Evolutionary conservation across 1,140 invertebrate species (phyloP).

Genomic region (Trachymyrmex cornetzi): DNA sequence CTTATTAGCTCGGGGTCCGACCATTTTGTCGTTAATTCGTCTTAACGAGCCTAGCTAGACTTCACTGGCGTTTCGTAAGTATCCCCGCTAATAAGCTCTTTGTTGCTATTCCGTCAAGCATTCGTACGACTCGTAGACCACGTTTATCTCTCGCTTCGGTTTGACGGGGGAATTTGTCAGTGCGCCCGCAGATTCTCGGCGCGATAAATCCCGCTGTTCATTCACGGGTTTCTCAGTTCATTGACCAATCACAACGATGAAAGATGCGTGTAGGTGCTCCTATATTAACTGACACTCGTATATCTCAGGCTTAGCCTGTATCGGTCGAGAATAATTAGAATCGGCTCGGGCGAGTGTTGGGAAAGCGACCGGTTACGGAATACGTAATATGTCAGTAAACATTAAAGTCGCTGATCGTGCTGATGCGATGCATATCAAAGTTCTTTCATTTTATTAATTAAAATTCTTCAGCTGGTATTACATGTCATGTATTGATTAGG

Average conservation of each 20-base stretch:
- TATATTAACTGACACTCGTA: constrained; percentile 52
- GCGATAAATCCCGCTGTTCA: constrained; percentile 64
- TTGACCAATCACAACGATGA: constrained; percentile 61
- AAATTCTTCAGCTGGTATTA: not conserved
- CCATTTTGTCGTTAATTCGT: constrained; percentile 80
- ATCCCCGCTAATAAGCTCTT: constrained; percentile 79
- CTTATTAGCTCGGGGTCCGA: constrained; percentile 79
- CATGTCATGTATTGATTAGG: no score
- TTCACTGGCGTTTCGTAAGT: constrained; percentile 74
- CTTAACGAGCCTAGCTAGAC: constrained; percentile 77
- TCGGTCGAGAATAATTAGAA: constrained; percentile 60
- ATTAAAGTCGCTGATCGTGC: constrained; percentile 25
- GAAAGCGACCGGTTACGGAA: constrained; percentile 50
- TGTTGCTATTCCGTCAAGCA: constrained; percentile 67
- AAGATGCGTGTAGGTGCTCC: constrained; percentile 62
- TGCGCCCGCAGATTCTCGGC: constrained; percentile 48
- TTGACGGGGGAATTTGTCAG: constrained; percentile 63
- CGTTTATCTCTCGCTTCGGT: constrained; percentile 48
- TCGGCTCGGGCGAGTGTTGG: constrained; percentile 43
- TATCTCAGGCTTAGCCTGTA: constrained; percentile 32
- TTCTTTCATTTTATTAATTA: constrained; percentile 31
- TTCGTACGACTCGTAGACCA: constrained; percentile 52
- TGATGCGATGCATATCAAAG: not conserved
- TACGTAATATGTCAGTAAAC: constrained; percentile 43
- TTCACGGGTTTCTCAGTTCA: constrained; percentile 59